phyloP scores from a whole-genome alignment of 92 coral and sea anemone species.

The Umimayanthus chanpuru region DNA sequence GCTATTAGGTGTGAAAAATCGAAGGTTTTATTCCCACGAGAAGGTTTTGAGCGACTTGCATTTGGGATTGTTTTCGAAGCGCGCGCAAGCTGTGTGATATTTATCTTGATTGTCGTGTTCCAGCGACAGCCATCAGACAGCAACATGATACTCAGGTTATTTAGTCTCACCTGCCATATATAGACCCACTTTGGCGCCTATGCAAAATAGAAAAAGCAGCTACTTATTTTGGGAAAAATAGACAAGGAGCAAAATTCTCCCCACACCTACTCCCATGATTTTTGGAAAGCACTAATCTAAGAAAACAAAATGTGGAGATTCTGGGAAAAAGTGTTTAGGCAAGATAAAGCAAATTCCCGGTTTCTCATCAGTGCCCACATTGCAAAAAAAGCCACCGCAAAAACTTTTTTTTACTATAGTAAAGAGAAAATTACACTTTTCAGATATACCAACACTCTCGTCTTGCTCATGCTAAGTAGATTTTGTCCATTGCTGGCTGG shows the following conservation, averaged over 20 bases:
- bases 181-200: background rate
- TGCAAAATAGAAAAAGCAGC: background rate
- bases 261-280: background rate
- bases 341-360: too few species aligned
- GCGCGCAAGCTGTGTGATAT: background rate
- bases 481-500: too few species aligned
- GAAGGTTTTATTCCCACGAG: background rate
- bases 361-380: too few species aligned
- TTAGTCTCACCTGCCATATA: background rate
- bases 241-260: background rate
- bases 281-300: background rate
- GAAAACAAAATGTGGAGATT: background rate
- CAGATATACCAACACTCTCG: too few species aligned
- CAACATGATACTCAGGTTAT: background rate
- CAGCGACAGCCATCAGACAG: background rate
- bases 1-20: background rate
- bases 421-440: too few species aligned
- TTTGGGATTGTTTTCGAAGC: background rate
- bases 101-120: background rate
- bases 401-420: too few species aligned
- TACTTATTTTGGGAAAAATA: background rate
- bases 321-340: too few species aligned
- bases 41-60: background rate
- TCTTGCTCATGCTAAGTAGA: too few species aligned
- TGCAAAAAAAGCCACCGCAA: too few species aligned